phyloP scores from a whole-genome alignment of 2,113 vertebrate species.

The Halichoerus grypus region DNA sequence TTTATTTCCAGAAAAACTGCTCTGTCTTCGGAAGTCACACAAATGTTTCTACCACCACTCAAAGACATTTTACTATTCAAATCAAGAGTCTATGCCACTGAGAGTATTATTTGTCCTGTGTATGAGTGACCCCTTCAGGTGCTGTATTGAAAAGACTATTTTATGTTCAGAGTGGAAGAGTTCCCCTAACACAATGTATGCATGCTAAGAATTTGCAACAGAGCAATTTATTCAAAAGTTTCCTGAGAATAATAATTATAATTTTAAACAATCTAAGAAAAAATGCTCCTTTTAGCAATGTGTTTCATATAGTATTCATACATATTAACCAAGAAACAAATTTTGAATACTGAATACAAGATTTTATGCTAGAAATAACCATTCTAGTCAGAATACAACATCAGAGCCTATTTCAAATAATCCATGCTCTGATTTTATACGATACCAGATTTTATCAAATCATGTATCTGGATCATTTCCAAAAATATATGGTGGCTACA shows the following conservation, averaged over 20 bases:
- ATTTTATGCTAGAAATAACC: neutral
- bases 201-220: neutral
- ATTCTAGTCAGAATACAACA: neutral
- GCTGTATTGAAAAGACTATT: slow-evolving; percentile 38
- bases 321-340: neutral
- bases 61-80: slow-evolving; percentile 13
- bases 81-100: neutral
- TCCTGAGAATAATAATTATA: neutral
- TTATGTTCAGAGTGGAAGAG: neutral
- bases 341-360: neutral
- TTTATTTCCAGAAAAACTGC: slow-evolving; percentile 31
- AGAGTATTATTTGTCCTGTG: slow-evolving; percentile 56
- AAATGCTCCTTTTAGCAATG: neutral
- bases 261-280: neutral
- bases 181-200: neutral
- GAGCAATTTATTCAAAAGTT: neutral
- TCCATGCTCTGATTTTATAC: neutral
- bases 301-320: neutral
- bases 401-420: neutral
- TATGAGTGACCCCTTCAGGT: slow-evolving; percentile 80
- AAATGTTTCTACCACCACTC: neutral
- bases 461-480: neutral
- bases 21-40: neutral
- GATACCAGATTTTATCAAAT: neutral
- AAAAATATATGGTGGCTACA: neutral